These are phyloP conservation scores for Camelus dromedarius DNA, from an alignment of 2,113 vertebrate species.

Conservation along the genomic window DNA sequence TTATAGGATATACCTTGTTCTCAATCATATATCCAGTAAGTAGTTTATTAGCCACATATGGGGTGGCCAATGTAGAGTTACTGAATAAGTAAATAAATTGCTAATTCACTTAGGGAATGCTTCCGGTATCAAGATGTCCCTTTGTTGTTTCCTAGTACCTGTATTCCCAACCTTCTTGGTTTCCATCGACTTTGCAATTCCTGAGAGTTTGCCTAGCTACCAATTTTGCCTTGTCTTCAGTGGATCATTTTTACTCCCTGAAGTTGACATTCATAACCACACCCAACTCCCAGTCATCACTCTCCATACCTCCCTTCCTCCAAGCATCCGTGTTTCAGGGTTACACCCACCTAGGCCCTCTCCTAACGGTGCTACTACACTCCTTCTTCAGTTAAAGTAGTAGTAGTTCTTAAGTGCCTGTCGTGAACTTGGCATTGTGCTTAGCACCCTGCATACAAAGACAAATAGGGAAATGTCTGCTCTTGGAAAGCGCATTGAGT, in stretches of 20 bases:
- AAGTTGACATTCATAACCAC: background rate
- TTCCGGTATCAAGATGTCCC: background rate
- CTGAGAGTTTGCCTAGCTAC: background rate
- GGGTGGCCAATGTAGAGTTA: background rate
- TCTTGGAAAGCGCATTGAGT: background rate
- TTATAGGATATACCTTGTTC: background rate
- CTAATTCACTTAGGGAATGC: background rate
- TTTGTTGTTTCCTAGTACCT: background rate
- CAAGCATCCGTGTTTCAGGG: background rate
- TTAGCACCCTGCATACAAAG: background rate
- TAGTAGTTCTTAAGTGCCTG: background rate
- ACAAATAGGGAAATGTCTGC: background rate
- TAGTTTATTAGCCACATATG: background rate
- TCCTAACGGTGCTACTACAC: background rate
- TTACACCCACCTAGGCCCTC: background rate
- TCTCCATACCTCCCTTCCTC: background rate
- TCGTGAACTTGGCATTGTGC: background rate
- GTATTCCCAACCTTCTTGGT: background rate
- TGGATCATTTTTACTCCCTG: background rate
- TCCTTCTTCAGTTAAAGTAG: background rate
- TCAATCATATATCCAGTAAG: background rate
- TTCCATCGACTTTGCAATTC: background rate
- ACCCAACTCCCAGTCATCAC: accelerated
- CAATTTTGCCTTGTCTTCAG: background rate
- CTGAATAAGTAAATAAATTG: background rate